Percentiles rank a stretch among this genome's conserved stretches.
Conservation (phyloP, 2,888 invertebrate genomes). For the Drosophila pseudotalamancana region DNA sequence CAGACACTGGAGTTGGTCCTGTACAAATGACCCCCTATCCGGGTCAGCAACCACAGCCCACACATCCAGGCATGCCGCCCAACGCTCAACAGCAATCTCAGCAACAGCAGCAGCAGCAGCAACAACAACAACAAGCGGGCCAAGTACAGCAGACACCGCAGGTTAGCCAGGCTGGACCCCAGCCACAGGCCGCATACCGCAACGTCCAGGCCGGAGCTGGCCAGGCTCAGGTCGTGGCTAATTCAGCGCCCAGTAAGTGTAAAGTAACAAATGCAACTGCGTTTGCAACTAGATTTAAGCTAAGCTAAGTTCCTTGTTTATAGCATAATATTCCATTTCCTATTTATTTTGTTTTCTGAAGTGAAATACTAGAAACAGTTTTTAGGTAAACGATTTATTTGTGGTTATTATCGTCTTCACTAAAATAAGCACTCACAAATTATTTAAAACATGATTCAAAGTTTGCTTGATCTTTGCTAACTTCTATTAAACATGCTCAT, state of each 20-base stretch:
- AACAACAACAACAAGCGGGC: slow-evolving; percentile 39
- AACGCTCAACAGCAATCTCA: slow-evolving; percentile 80
- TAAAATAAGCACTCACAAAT: too few relatives aligned
- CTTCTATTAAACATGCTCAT: not conserved
- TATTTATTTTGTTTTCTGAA: too few relatives aligned
- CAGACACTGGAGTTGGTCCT: slow-evolving; percentile 62
- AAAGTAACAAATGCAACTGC: too few relatives aligned
- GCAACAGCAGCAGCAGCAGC: slow-evolving; percentile 60
- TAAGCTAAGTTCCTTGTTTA: too few relatives aligned
- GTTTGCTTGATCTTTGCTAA: too few relatives aligned
- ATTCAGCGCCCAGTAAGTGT: slow-evolving; percentile 73
- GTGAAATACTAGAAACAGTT: too few relatives aligned
- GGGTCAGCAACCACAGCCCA: slow-evolving; percentile 67
- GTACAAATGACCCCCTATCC: slow-evolving; percentile 81
- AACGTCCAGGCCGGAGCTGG: slow-evolving; percentile 61
- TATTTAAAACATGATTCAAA: too few relatives aligned
- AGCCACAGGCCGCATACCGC: slow-evolving; percentile 64
- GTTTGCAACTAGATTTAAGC: too few relatives aligned
- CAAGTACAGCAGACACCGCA: slow-evolving; percentile 42
- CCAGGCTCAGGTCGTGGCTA: slow-evolving; percentile 63
- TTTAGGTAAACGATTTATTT: too few relatives aligned
- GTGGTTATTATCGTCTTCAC: too few relatives aligned
- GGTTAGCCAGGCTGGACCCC: slow-evolving; percentile 37
- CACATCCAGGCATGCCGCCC: slow-evolving; percentile 80
- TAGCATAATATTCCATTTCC: not conserved